Evolutionary conservation across 2,797 vertebrate genomes (phyloP), one percentile per base, ranked within the genome.

Genomic region (Malurus leucopterus): DNA sequence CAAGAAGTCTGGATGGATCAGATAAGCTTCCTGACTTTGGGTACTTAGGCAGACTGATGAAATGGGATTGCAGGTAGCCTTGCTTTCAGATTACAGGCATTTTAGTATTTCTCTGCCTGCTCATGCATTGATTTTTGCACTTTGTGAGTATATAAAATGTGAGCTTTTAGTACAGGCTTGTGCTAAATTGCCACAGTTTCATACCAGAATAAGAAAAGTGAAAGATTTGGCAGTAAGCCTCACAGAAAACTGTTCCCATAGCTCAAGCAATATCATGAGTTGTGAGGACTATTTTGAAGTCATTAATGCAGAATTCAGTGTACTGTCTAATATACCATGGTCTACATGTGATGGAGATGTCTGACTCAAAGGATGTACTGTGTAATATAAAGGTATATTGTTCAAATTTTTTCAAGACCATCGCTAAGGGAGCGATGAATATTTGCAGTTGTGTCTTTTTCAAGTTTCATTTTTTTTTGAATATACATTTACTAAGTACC

Each of bases 191-290:
- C 72, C 62, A 82, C 24, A 72, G 88, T 84, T 94, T 94, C 90
- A 73, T 88, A 88, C 73, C 77, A 79, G 70, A 93, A 90, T 78
- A 94, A 94, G 89, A 85, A 84, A 93, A 94, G 75, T 29, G 79
- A 93, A 95, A 93, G 91, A 94, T 93, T 94, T 94, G 93, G 91
- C 91, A 81, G 70, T 91, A 92, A 95, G 93, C 86, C 86, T 93
- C 63, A 51, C 49, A 85, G 88, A 95, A 93, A 94, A 94, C 75
- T 88, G 91, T 86, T 94, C 91, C 91, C 91, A 85, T 83, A 94
- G 90, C 91, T 93, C 83, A 67, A 78, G 90, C 67, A 92, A 54
- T 93, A 78, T 71, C 81, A 82, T 86, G 86, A 84, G 68, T 85
- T 93, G 80, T 93, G 92, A 94, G 72, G 80, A 79, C 77, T 76